Percentiles rank a stretch among this genome's conserved stretches.
Evolutionary conservation across 2,113 vertebrate genomes (phyloP).

Genomic region (Nanorana parkeri): DNA sequence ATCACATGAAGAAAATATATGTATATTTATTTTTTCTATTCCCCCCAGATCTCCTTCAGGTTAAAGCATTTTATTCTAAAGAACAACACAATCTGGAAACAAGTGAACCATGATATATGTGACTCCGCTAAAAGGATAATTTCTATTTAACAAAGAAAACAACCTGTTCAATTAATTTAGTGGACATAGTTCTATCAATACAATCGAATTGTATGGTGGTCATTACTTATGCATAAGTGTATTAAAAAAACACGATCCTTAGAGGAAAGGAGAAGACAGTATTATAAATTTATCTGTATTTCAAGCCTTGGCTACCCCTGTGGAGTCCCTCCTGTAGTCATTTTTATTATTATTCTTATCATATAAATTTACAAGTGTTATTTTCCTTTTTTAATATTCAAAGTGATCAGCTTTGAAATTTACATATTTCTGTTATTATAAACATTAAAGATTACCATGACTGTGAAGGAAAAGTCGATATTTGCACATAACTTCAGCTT

Average conservation of each 20-base stretch:
- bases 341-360: too few species aligned
- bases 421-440: too few species aligned
- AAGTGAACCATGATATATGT: not conserved
- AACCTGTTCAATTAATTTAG: slow-evolving; percentile 31
- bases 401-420: too few species aligned
- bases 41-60: slow-evolving; percentile 9
- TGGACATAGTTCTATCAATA: slow-evolving; percentile 19
- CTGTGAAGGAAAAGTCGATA: too few species aligned
- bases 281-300: not conserved
- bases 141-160: slow-evolving; percentile 37
- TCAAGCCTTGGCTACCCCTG: not conserved
- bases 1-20: slow-evolving; percentile 11
- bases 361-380: too few species aligned
- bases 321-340: not conserved
- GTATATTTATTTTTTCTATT: slow-evolving; percentile 19
- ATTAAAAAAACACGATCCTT: not conserved
- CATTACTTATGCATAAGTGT: slow-evolving; percentile 22
- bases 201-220: not conserved
- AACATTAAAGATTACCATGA: too few species aligned
- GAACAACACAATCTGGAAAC: slow-evolving; percentile 29
- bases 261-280: not conserved
- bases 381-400: too few species aligned
- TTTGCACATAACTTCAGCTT: too few species aligned
- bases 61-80: slow-evolving; percentile 25
- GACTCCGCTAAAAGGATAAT: slow-evolving; percentile 2